Evolutionary conservation across 2,888 invertebrate species (phyloP), one percentile per base, ranked within the genome.

Genomic region (Biston betularia): DNA sequence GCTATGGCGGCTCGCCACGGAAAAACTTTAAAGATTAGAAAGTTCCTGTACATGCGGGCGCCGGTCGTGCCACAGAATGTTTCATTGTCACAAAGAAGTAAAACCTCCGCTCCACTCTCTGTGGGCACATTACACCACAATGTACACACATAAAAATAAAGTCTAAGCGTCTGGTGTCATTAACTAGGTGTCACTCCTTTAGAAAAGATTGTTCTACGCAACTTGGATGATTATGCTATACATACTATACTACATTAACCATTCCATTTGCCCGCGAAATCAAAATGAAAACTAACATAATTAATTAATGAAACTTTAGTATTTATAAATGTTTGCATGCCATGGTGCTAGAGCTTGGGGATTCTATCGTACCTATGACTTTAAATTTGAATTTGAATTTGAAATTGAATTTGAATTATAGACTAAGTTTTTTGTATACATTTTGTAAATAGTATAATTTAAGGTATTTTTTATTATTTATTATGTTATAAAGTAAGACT

Each of bases 21-120:
- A 73, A 76, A 88, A 88, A 82, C 87, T 89, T 80, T 85, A 86
- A 86, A 87, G 86, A 88, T 89, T 87, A 88, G 81, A 81, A 88
- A 89, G 86, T 89, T 87, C 75, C 63, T 70, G 75, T 72, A 75
- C 78, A 69, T 75, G 79, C 74, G 81, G 79, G 76, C 69, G 66
- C 66, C 59, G 45, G 42, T 73, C 70, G 73, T 66, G 49, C 40
- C 58, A 58, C 49, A 49, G 49, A 49, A 40, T 40, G 49, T 11
- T 12, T 9, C 24, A 7, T 8, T 11, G 65, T 50, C n/a, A 15
- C 52, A 11, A 15, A n/a, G 38, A n/a, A 44, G 65, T 55, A 68
- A 68, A 72, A 74, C 72, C 65, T 71, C 69, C 65, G 73, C 71
- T 58, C 67, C 24, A 58, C 75, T 81, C 86, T 81, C 85, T 56